These are phyloP conservation scores for Chelon auratus DNA, from an alignment of 2,797 vertebrate species.

Conservation along the genomic window DNA sequence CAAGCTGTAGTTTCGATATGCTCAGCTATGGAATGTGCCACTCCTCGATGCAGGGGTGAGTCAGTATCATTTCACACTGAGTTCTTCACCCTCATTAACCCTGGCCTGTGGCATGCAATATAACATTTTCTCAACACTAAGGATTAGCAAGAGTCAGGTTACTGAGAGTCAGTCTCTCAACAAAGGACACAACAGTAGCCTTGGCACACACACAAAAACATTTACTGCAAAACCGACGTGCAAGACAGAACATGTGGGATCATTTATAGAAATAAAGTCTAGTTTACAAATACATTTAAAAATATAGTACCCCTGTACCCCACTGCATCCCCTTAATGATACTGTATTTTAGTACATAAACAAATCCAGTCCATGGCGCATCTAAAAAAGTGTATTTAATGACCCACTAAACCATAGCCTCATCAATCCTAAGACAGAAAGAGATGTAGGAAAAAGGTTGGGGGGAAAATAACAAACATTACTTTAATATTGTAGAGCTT, in stretches of 20 bases:
- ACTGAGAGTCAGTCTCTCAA: conserved; percentile 48
- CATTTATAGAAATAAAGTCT: conserved; percentile 13
- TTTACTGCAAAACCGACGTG: conserved; percentile 29
- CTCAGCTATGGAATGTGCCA: conserved; percentile 71
- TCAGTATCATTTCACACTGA: conserved; percentile 51
- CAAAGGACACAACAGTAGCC: conserved; percentile 28
- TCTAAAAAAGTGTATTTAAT: conserved; percentile 8
- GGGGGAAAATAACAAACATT: background rate
- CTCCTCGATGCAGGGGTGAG: conserved; percentile 60
- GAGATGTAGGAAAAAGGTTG: background rate
- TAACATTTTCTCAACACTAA: conserved; percentile 55
- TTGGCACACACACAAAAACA: conserved; percentile 10
- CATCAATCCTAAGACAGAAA: conserved; percentile 1
- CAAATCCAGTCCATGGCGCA: conserved; percentile 7
- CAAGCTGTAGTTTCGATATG: conserved; percentile 48
- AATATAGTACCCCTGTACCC: background rate
- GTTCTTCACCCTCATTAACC: conserved; percentile 41
- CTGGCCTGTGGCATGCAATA: conserved; percentile 30
- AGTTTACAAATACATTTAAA: conserved; percentile 20
- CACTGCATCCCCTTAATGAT: background rate
- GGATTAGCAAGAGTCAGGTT: conserved; percentile 71
- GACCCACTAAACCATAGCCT: conserved; percentile 1
- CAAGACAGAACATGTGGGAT: conserved; percentile 16
- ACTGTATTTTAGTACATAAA: background rate
- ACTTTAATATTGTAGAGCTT: conserved; percentile 3